phyloP scores from a whole-genome alignment of 2,888 invertebrate species.

The Anarsia innoxiella region DNA sequence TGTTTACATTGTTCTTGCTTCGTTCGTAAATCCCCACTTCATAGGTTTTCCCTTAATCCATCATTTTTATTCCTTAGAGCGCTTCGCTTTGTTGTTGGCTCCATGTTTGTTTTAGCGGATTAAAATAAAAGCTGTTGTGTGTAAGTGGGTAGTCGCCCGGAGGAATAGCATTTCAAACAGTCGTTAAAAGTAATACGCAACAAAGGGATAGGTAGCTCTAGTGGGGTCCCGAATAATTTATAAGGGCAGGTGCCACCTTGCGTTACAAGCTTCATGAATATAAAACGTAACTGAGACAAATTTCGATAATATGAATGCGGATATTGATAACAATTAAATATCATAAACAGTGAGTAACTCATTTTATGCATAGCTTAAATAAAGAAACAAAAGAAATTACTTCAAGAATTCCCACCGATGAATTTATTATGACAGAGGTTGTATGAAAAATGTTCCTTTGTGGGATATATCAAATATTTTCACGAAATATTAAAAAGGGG shows the following conservation, averaged over 20 bases:
- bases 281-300: conserved; percentile 20
- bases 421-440: not conserved
- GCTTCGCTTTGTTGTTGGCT: not conserved
- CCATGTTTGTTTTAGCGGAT: not conserved
- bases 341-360: too few relatives aligned
- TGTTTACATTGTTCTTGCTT: conserved; percentile 10
- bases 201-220: conserved; percentile 44
- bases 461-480: not conserved
- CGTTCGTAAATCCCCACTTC: not conserved
- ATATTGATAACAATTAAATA: too few relatives aligned
- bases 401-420: not conserved
- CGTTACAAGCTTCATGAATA: conserved; percentile 34
- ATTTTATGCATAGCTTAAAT: too few relatives aligned
- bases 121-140: not conserved
- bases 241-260: conserved; percentile 48
- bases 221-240: conserved; percentile 55
- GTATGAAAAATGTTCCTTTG: not conserved
- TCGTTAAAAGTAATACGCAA: conserved; percentile 39
- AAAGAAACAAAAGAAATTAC: not conserved
- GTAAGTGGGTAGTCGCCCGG: not conserved
- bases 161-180: conserved; percentile 21
- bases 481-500: not conserved
- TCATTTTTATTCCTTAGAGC: not conserved
- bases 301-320: conserved; percentile 14
- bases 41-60: not conserved